These are phyloP conservation scores for Pheosia tremula DNA, from an alignment of 2,888 invertebrate genomes.

Conservation along the genomic window DNA sequence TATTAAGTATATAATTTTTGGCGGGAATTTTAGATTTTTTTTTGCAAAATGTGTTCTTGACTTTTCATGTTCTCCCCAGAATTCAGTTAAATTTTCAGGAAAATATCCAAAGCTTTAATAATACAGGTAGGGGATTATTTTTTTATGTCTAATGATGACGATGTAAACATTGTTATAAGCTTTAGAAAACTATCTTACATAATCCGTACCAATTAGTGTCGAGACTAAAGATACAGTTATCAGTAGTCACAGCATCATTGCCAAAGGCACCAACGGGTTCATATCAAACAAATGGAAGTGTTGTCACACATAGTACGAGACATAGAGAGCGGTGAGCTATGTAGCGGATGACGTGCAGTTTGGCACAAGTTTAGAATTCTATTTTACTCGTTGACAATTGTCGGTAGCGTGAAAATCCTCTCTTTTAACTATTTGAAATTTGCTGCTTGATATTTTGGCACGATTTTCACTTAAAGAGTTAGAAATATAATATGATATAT, in stretches of 20 bases:
- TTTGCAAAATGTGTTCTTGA: too few species aligned
- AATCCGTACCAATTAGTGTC: background rate
- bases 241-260: conserved; percentile 8
- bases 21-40: too few species aligned
- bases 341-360: conserved; percentile 1
- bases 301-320: background rate
- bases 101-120: too few species aligned
- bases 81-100: too few species aligned
- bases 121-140: too few species aligned
- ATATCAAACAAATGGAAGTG: conserved; percentile 53
- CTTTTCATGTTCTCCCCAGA: too few species aligned
- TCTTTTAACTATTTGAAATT: background rate
- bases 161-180: too few species aligned
- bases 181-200: too few species aligned
- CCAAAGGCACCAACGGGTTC: conserved; percentile 40
- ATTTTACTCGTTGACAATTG: background rate
- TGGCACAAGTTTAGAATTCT: background rate
- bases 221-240: background rate
- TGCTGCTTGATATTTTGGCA: background rate
- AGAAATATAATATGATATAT: too few species aligned
- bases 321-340: background rate
- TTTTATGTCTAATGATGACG: too few species aligned
- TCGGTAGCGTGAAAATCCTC: background rate
- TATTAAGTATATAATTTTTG: too few species aligned
- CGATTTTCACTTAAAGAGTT: too few species aligned